These are phyloP conservation scores for Erebia ligea DNA, from an alignment of 2,888 invertebrate genomes.

Conservation along the genomic window DNA sequence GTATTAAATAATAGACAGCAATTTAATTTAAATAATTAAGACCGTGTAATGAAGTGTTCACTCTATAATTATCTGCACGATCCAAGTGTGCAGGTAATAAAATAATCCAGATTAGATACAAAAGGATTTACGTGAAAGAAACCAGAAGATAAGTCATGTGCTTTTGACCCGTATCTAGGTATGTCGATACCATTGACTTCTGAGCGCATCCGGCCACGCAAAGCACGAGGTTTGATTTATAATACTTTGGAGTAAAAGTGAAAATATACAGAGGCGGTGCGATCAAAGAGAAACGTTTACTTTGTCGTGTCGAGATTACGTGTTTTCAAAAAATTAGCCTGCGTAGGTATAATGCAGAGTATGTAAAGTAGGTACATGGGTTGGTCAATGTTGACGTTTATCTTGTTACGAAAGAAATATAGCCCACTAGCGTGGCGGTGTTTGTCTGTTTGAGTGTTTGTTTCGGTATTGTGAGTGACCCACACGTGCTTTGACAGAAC, in stretches of 20 bases:
- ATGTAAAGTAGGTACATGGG: constrained; percentile 47
- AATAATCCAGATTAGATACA: too few species aligned
- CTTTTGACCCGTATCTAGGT: neutral
- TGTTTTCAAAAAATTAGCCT: constrained; percentile 74
- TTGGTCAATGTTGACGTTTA: constrained; percentile 68
- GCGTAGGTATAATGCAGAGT: neutral
- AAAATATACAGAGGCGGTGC: constrained; percentile 62
- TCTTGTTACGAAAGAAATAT: constrained; percentile 59
- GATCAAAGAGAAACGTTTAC: constrained; percentile 68
- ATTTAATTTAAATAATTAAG: too few species aligned
- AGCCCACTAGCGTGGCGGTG: constrained; percentile 34
- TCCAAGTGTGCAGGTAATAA: too few species aligned
- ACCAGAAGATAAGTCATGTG: too few species aligned
- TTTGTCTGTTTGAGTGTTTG: constrained; percentile 33
- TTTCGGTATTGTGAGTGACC: constrained; percentile 14
- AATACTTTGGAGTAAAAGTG: constrained; percentile 48
- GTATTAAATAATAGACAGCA: too few species aligned
- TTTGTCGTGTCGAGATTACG: constrained; percentile 64
- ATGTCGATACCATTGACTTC: neutral
- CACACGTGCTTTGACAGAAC: constrained; percentile 14
- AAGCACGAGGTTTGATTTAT: neutral
- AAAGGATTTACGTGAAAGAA: too few species aligned
- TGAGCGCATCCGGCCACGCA: neutral
- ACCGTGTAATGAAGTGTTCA: too few species aligned
- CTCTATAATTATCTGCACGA: too few species aligned